A percentile compares a stretch with the other conserved stretches of the same genome.
phyloP scores from a whole-genome alignment of 2,113 vertebrate genomes.

The Aphyosemion australe region DNA sequence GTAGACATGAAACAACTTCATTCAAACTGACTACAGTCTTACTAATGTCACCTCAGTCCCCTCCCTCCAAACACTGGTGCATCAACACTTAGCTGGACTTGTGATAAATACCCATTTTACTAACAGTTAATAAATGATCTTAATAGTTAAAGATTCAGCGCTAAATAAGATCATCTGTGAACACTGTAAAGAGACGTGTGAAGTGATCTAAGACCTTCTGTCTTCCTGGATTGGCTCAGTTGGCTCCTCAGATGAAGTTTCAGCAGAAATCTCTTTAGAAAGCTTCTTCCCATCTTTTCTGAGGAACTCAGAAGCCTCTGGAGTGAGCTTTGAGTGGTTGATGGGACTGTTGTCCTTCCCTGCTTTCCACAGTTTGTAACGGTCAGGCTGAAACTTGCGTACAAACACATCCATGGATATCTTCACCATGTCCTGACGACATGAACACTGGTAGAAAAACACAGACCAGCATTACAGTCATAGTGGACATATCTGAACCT shows the following conservation, averaged over 20 bases:
- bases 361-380: constrained; percentile 94
- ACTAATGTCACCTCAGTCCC: too few relatives aligned
- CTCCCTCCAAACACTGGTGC: too few relatives aligned
- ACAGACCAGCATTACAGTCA: neutral
- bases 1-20: too few relatives aligned
- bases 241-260: constrained; percentile 18
- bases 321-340: constrained; percentile 90
- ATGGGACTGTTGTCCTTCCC: constrained; percentile 89
- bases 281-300: constrained; percentile 53
- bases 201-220: constrained; percentile 30
- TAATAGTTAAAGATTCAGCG: too few relatives aligned
- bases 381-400: constrained; percentile 92
- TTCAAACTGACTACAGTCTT: too few relatives aligned
- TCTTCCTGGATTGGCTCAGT: constrained; percentile 18
- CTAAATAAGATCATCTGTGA: too few relatives aligned
- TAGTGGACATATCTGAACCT: too few relatives aligned
- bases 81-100: too few relatives aligned
- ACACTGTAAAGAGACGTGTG: too few relatives aligned
- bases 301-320: constrained; percentile 86
- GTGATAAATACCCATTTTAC: too few relatives aligned
- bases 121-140: too few relatives aligned
- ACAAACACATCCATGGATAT: constrained; percentile 99
- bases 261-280: constrained; percentile 8
- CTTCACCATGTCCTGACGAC: constrained; percentile 97
- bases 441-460: constrained; percentile 85